Evolutionary conservation across 2,113 vertebrate genomes (phyloP), one percentile per base, ranked within the genome.

Genomic region (Rhagologus leucostigma): DNA sequence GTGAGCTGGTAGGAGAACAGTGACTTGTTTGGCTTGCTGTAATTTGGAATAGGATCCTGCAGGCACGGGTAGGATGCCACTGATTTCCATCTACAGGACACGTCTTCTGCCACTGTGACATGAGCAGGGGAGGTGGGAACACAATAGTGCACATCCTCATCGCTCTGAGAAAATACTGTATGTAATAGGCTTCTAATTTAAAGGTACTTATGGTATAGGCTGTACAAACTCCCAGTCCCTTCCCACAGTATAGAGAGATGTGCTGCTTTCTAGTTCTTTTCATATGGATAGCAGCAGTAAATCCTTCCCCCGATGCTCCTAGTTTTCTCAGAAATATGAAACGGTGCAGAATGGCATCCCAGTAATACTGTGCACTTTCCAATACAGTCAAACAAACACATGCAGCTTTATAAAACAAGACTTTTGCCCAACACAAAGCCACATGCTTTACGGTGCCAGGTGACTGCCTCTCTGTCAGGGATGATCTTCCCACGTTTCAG

Each of bases 21-120:
- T 41, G n/a, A 10, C 55, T 46, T 68, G 35, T 41, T 49, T 11
- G 49, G 24, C 7, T 68, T 71, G 29, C 32, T 84, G n/a, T 22
- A 22, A 6, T 89, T 55, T 60, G 24, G 20, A 26, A 42, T 17
- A 15, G 63, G 16, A 47, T 69, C 53, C 76, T 87, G 49, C 17
- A 57, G 67, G 32, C 57, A 46, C 0, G 0, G 19, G 33, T 50
- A 64, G 27, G 21, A 59, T 1, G 2, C 29, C 42, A 12, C 65
- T 50, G 50, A 57, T 65, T 80, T 93, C 35, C n/a, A 53, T 17
- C 27, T 47, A 32, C 16, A 29, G 37, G 32, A 8, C 41, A 41
- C 1, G 0, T 65, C 47, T 86, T n/a, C 60, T 64, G 39, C 33
- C 44, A 8, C 49, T 82, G 6, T 17, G 20, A 35, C n/a, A 12